These are phyloP conservation scores for Cyprinus carpio DNA, from an alignment of 2,113 vertebrate species.

Conservation along the genomic window DNA sequence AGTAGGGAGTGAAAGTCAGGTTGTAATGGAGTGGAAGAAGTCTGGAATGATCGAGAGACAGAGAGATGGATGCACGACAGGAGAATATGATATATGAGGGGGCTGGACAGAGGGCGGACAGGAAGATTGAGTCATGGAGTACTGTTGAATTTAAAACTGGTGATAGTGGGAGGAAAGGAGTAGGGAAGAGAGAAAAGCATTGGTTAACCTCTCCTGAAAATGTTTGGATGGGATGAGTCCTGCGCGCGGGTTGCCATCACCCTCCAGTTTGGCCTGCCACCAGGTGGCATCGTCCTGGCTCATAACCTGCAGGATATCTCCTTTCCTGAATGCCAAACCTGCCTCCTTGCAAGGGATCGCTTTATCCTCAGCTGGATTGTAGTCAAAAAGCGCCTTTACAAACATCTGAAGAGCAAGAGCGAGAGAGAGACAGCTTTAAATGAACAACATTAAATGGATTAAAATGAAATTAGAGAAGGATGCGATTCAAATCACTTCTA, in stretches of 20 bases:
- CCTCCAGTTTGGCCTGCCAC: slow-evolving; percentile 92
- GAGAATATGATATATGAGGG: slow-evolving; percentile 16
- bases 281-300: slow-evolving; percentile 95
- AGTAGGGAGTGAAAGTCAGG: slow-evolving; percentile 35
- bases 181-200: background rate
- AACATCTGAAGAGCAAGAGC: slow-evolving; percentile 79
- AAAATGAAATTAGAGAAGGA: slow-evolving; percentile 24
- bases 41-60: slow-evolving; percentile 10
- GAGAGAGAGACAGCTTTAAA: background rate
- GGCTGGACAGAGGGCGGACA: slow-evolving; percentile 24
- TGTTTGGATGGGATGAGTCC: slow-evolving; percentile 95
- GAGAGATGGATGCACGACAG: slow-evolving; percentile 22
- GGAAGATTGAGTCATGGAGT: slow-evolving; percentile 19
- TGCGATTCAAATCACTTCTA: slow-evolving; percentile 18
- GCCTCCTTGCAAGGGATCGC: slow-evolving; percentile 97
- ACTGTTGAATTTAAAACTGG: slow-evolving; percentile 29
- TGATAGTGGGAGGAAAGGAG: slow-evolving; percentile 9
- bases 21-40: background rate
- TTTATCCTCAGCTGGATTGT: slow-evolving; percentile 88
- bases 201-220: slow-evolving; percentile 93
- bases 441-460: slow-evolving; percentile 26
- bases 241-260: slow-evolving; percentile 86
- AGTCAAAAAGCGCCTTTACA: slow-evolving; percentile 94
- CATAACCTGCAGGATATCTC: slow-evolving; percentile 94
- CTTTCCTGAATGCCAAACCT: slow-evolving; percentile 89